phyloP scores from a whole-genome alignment of 1,140 invertebrate species.

The Lycorma delicatula region DNA sequence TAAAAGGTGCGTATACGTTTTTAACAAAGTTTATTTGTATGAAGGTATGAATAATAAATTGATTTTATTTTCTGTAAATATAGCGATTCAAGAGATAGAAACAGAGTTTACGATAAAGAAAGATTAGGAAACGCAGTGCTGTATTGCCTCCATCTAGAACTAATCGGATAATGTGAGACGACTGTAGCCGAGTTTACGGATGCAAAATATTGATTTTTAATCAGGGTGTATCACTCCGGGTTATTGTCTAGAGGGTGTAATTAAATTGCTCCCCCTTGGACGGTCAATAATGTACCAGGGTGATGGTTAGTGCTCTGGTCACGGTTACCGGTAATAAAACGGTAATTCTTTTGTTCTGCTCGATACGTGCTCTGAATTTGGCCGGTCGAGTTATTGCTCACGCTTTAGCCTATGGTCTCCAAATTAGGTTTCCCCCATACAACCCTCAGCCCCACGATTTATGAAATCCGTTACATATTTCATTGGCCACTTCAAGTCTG shows the following conservation, averaged over 20 bases:
- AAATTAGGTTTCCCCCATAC: background rate
- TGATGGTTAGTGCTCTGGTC: background rate
- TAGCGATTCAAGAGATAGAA: too few relatives aligned
- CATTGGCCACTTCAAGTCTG: background rate
- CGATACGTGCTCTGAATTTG: background rate
- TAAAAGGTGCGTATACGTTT: too few relatives aligned
- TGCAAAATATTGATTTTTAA: conserved; percentile 6
- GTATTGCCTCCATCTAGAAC: too few relatives aligned
- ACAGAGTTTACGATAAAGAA: too few relatives aligned
- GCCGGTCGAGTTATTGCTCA: background rate
- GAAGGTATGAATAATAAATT: too few relatives aligned
- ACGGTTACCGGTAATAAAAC: conserved; percentile 1
- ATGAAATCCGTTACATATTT: conserved; percentile 4
- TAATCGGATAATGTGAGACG: too few relatives aligned
- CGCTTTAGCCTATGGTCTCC: background rate
- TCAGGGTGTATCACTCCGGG: background rate
- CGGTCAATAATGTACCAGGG: background rate
- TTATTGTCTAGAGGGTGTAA: conserved; percentile 3
- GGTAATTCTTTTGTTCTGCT: background rate
- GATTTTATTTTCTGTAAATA: too few relatives aligned
- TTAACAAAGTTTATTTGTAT: too few relatives aligned
- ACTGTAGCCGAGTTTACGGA: too few relatives aligned
- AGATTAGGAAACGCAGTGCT: too few relatives aligned
- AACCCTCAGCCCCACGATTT: conserved; percentile 1
- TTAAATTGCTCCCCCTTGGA: too few relatives aligned